phyloP scores from a whole-genome alignment of 2,888 invertebrate species.

The Capitulum mitella region DNA sequence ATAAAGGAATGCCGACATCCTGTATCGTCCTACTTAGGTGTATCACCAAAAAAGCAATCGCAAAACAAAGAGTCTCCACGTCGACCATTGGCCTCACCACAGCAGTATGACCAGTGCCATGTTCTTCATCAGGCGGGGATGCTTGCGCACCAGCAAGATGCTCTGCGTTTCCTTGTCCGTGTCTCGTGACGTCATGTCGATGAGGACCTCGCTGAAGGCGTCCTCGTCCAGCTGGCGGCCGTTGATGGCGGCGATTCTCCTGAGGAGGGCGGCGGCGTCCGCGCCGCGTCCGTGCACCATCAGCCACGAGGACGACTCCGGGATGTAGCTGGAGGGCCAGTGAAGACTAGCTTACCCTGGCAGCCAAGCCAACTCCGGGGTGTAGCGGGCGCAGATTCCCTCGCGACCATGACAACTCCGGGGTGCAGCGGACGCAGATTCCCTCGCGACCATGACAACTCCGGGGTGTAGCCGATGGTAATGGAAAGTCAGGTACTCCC shows the following conservation, averaged over 20 bases:
- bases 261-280: slow-evolving; percentile 28
- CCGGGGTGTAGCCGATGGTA: no score
- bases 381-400: no score
- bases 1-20: no score
- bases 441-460: no score
- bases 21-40: no score
- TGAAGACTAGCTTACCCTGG: no score
- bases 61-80: no score
- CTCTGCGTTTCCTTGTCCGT: not conserved
- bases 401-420: no score
- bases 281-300: slow-evolving; percentile 27
- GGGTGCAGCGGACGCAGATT: no score
- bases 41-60: no score
- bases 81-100: slow-evolving; percentile 26
- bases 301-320: slow-evolving; percentile 36
- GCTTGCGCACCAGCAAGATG: slow-evolving; percentile 25
- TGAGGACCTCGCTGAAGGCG: slow-evolving; percentile 26
- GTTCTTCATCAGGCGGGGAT: slow-evolving; percentile 31
- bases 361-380: no score
- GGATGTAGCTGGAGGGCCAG: slow-evolving; percentile 30
- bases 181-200: not conserved
- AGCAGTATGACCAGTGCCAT: slow-evolving; percentile 32
- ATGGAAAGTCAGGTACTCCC: no score
- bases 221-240: slow-evolving; percentile 25
- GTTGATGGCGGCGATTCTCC: slow-evolving; percentile 32